phyloP scores from a whole-genome alignment of 2,113 vertebrate species.

The Hemichromis elongatus region DNA sequence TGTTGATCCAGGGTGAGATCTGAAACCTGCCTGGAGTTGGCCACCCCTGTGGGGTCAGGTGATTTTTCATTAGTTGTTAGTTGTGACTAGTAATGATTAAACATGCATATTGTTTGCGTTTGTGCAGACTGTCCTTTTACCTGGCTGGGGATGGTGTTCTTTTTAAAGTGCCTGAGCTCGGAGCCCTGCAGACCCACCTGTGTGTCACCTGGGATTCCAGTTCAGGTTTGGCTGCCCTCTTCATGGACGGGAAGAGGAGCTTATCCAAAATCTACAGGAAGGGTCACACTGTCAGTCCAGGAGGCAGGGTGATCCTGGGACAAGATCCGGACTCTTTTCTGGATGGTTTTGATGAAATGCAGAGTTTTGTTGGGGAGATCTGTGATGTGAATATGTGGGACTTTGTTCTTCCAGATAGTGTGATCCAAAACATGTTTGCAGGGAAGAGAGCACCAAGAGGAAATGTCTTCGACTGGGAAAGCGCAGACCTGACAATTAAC shows the following conservation, averaged over 20 bases:
- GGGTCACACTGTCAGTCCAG: fast-evolving
- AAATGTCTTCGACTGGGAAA: not conserved
- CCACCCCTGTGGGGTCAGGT: too few species aligned
- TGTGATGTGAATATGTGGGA: not conserved
- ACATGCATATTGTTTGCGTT: not conserved
- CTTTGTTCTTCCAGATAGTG: fast-evolving
- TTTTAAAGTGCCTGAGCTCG: not conserved
- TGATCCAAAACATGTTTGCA: not conserved
- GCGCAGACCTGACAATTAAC: not conserved
- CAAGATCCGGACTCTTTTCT: not conserved
- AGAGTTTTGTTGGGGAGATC: slow-evolving; percentile 53
- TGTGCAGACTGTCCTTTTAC: slow-evolving; percentile 8
- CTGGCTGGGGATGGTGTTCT: fast-evolving
- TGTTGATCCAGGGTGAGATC: too few species aligned
- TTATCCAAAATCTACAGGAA: slow-evolving; percentile 18
- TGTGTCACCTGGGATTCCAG: slow-evolving; percentile 44
- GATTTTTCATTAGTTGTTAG: not conserved
- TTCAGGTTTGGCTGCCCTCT: not conserved
- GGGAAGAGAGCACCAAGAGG: fast-evolving
- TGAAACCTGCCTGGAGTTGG: too few species aligned
- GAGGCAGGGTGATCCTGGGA: slow-evolving; percentile 27
- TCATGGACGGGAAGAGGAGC: slow-evolving; percentile 24
- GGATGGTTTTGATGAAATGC: not conserved
- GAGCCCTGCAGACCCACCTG: slow-evolving; percentile 25
- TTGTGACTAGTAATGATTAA: not conserved